Evolutionary conservation across 2,113 vertebrate genomes (phyloP), one percentile per base, ranked within the genome.

Genomic region (Taurulus bubalis): DNA sequence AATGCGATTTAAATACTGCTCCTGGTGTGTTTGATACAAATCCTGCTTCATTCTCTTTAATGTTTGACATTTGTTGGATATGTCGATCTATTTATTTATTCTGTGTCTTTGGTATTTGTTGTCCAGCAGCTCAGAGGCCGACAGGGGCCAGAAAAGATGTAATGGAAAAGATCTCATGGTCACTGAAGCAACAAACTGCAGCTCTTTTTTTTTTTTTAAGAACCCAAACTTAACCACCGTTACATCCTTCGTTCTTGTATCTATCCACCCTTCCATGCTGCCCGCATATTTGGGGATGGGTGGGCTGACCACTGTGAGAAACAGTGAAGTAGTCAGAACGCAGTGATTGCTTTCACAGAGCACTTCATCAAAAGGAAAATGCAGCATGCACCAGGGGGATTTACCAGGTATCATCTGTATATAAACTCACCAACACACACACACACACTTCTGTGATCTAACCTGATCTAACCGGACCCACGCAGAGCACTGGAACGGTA

Each of bases 301-400:
- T 91, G 88, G 87, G 77, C 89, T 80, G 59, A 79, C 87, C 86
- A 53, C 56, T 70, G 63, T 16, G 85, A 79, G 75, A 76, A 80
- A 80, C 65, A 82, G 66, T 60, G 66, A 78, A 71, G 75, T 3
- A 87, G 73, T 87, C 80, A 75, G 70, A 89, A 34, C 81, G 80
- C 47, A 75, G 64, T 83, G 85, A 90, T 85, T 65, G 62, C 77
- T 89, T 91, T 90, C 63, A 65, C 87, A 87, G 89, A 90, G 77
- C 82, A 49, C 71, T 34, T 85, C 85, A 80, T 79, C 81, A 71
- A 62, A 81, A 47, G 45, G 70, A 77, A 84, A 86, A 86, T 77
- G 10, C 55, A 79, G 79, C 60, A 6, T 24, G 40, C 34, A 84
- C 59, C 62, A 32, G 63, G 36, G 60, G 83, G 71, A 79, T 68